Base-by-base conservation (phyloP, 2,113 vertebrate species). In the Isichthys henryi region DNA sequence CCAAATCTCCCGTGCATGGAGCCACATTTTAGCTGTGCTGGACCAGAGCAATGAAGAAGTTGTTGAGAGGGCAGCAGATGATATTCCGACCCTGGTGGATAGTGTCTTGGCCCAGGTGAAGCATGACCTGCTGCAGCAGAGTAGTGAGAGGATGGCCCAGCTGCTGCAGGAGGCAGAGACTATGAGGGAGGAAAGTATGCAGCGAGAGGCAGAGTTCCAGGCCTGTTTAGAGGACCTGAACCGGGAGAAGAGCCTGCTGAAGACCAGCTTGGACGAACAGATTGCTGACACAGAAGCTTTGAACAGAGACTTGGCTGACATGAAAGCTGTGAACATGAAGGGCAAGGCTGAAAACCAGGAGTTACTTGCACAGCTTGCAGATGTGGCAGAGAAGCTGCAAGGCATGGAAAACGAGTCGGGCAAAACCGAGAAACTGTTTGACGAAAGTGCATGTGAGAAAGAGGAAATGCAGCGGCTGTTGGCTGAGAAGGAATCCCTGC, bases 401-500 rank as follows among this genome's bases (percentile, higher is more conserved):
- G 53, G 87, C 77, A 95, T 89, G 90, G 95, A 95, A 96, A 83
- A 93, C 86, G 84, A 93, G 91, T 88, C 91, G 10, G 93, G 90
- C 56, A 90, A 92, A 77, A 62, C 7, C 15, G 90, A 87, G 10
- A 52, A 80, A 70, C 74, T 52, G 46, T 43, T 74, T 35, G 94
- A 91, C 88, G 89, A 91, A 88, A 62, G 88, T 23, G 11, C 85
- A 89, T 91, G 91, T 86, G 94, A 96, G 5, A 92, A 94, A 46
- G 95, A 95, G 4, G 88, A 95, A 50, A 91, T 97, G 91, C 93
- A 92, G 90, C 92, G 93, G 21, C 92, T 94, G 91, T 93, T 98
- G 87, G 94, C 95, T 45, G 96, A 97, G 91, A 98, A 96, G 92
- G 97, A 98, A 58, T 92, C 92, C 2, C 94, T 97, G 35, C 91